Base-by-base conservation (phyloP, 2,113 vertebrate genomes). In the Poeciliopsis occidentalis region DNA sequence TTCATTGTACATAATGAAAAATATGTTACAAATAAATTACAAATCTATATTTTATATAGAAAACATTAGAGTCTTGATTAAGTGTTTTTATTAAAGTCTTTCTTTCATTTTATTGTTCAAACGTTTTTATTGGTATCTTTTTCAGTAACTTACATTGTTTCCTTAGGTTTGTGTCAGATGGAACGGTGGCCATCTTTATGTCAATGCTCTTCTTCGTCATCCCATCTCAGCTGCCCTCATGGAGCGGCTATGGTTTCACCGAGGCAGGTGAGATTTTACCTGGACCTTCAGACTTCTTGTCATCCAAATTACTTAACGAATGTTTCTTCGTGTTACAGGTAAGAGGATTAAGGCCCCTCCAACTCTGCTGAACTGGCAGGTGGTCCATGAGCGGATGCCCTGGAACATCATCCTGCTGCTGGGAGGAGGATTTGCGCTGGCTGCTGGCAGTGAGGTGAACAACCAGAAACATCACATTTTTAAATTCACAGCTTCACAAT, bases 341-440 rank as follows among this genome's bases (percentile, higher is more conserved):
- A 39, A 90, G 75, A 65, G 1, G 64, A 30, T 95, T 62, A 91
- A 32, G 51, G 79, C 86, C 1, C 95, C 95, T 4, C 63, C 90
- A 0, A n/a, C 95, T 57, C 93, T 99, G 60, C 92, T 99, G 83
- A 83, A 78, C 61, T 99, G 97, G 97, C 82, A 94, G 34, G 57
- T 75, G 0, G 95, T 96, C 7, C 95, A 97, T 0, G n/a, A 95
- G 69, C 95, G 95, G 60, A 96, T 99, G 96, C 96, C 97, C 0
- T 99, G 97, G 97, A 96, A 96, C 82, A 95, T 99, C 12, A 70
- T 98, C 26, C 70, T 99, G 69, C 92, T 99, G 81, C 90, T 98
- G 89, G 97, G 97, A 47, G 97, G 97, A 30, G 97, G 97, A 73
- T 98, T 96, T 31, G 97, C 97, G 74, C 83, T 99, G 81, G 97